Percentiles rank a stretch among this genome's conserved stretches.
phyloP scores from a whole-genome alignment of 1,140 invertebrate species.

The Campodea augens region DNA sequence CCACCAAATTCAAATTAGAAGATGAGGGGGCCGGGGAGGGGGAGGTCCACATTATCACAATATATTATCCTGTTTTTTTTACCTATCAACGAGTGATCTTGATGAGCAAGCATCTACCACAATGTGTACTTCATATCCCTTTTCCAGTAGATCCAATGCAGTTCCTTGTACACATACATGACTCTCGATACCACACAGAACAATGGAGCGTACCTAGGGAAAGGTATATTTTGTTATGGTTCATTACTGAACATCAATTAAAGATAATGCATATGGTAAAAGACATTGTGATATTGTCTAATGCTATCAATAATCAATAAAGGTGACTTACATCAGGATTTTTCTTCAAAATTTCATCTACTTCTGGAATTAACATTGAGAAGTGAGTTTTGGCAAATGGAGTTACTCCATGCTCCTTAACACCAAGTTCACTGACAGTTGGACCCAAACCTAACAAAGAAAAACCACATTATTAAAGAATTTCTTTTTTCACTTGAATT shows the following conservation, averaged over 20 bases:
- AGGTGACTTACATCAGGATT: slow-evolving; percentile 7
- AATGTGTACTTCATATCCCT: slow-evolving; percentile 37
- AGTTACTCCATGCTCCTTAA: slow-evolving; percentile 23
- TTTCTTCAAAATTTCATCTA: slow-evolving; percentile 23
- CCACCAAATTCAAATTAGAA: no score
- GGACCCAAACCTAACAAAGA: slow-evolving; percentile 40
- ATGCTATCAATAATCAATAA: no score
- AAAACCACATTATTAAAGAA: no score
- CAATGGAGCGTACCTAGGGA: slow-evolving; percentile 27
- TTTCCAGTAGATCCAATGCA: slow-evolving; percentile 32
- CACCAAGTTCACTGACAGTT: slow-evolving; percentile 36
- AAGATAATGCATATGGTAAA: no score
- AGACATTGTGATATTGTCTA: no score
- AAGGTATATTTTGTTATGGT: not conserved
- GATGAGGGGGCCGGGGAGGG: no score
- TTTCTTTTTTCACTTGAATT: no score
- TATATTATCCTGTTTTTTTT: no score
- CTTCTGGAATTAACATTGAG: slow-evolving; percentile 35
- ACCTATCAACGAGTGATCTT: slow-evolving; percentile 37
- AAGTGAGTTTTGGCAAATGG: slow-evolving; percentile 37
- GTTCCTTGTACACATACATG: slow-evolving; percentile 45
- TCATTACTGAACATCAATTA: not conserved
- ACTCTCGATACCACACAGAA: slow-evolving; percentile 45
- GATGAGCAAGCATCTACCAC: slow-evolving; percentile 41
- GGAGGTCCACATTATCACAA: no score